Evolutionary conservation across 2,888 invertebrate genomes (phyloP), one percentile per base, ranked within the genome.

Genomic region (Cactoblastis cactorum): DNA sequence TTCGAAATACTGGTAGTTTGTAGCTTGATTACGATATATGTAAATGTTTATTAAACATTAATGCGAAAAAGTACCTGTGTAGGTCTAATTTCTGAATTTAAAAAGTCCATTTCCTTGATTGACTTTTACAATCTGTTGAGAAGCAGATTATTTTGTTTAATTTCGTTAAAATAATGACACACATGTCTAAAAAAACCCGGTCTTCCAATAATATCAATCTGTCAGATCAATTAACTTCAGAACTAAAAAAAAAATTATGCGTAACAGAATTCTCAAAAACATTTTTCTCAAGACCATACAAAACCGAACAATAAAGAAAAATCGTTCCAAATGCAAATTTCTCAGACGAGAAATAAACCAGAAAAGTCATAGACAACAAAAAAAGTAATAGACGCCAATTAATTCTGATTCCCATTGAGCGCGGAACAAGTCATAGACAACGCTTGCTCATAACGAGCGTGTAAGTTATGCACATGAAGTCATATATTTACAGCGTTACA

Each of bases 391-490:
- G 52, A 52, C 43, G 57, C 47, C 71, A 66, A 80, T 80, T 77
- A 79, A 80, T 80, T 63, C 69, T 61, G 35, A 64, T 60, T 53
- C 39, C 35, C 22, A 56, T 47, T 53, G 32, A 55, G 56, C 50
- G 49, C 35, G 56, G 52, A 56, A 59, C 57, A 61, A 62, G 52
- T 54, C 52, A 58, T 55, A 52, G 58, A 63, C 65, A 61, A 59
- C 55, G 54, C 56, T 64, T 59, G 59, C 63, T 46, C 52, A 61
- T 65, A 74, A 74, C 55, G 67, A 51, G 63, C 80, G 74, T 80
- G 68, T 74, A 83, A 83, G 66, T 65, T 80, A 83, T 82, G 83
- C 69, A 65, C 78, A 79, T 80, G 74, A 50, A 58, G 64, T 65
- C 65, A 60, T 48, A 51, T 37, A 53, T 52, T 62, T 53, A 62